Percentiles rank a stretch among this genome's conserved stretches.
Conservation (phyloP, 2,797 vertebrate species). For the Jordanella pulchra region DNA sequence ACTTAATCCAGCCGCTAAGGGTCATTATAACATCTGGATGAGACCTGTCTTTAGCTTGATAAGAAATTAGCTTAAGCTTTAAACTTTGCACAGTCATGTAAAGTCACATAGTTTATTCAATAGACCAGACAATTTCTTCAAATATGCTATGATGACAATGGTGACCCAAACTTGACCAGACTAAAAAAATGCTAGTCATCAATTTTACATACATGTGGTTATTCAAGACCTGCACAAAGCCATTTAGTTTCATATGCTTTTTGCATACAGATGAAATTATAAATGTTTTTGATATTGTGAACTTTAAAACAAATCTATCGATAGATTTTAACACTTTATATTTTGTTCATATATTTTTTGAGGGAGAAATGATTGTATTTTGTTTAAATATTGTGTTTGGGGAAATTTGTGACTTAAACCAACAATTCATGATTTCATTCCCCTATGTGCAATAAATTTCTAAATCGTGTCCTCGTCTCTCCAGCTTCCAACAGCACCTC, state of each 20-base stretch:
- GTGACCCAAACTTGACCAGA: not conserved
- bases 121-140: not conserved
- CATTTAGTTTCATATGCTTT: not conserved
- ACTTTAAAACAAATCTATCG: not conserved
- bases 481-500: conserved; percentile 27
- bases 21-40: no score
- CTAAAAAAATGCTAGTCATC: not conserved
- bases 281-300: not conserved
- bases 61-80: no score
- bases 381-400: not conserved
- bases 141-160: not conserved
- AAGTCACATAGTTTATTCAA: no score
- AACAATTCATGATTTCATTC: conserved; percentile 57
- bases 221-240: no score
- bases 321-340: not conserved
- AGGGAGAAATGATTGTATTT: not conserved
- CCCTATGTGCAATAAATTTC: conserved; percentile 55
- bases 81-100: no score
- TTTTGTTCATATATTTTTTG: not conserved
- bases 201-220: not conserved
- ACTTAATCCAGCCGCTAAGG: no score
- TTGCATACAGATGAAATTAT: not conserved
- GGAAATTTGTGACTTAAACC: conserved; percentile 39
- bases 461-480: conserved; percentile 49
- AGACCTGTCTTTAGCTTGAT: no score